phyloP scores from a whole-genome alignment of 2,797 vertebrate genomes.

The Crocodylus rhombifer region DNA sequence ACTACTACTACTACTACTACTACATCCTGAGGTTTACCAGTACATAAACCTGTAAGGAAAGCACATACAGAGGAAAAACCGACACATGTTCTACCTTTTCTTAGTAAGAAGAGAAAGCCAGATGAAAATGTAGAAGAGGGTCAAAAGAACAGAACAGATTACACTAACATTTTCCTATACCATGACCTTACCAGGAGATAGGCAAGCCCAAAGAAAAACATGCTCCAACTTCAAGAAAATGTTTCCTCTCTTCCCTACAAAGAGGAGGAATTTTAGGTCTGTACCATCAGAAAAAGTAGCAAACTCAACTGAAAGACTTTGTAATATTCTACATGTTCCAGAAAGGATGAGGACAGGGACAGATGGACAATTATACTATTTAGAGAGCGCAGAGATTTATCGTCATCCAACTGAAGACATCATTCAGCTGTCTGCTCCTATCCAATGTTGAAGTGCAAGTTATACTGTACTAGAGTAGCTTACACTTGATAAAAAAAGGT shows the following conservation, averaged over 20 bases:
- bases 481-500: too few species aligned
- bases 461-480: too few species aligned
- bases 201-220: background rate
- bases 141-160: background rate
- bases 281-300: background rate
- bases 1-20: background rate
- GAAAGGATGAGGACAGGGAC: background rate
- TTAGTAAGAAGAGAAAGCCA: background rate
- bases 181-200: background rate
- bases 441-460: too few species aligned
- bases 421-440: too few species aligned
- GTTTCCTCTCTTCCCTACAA: background rate
- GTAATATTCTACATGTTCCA: background rate
- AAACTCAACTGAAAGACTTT: background rate
- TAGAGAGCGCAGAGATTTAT: too few species aligned
- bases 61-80: background rate
- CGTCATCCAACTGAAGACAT: too few species aligned
- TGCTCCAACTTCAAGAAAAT: background rate
- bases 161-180: background rate
- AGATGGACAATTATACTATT: too few species aligned
- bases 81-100: background rate
- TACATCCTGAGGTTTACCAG: background rate
- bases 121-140: background rate
- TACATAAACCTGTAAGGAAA: background rate
- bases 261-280: background rate